Evolutionary conservation across 1,140 invertebrate species (phyloP).

Genomic region (Heliconius hermathena): DNA sequence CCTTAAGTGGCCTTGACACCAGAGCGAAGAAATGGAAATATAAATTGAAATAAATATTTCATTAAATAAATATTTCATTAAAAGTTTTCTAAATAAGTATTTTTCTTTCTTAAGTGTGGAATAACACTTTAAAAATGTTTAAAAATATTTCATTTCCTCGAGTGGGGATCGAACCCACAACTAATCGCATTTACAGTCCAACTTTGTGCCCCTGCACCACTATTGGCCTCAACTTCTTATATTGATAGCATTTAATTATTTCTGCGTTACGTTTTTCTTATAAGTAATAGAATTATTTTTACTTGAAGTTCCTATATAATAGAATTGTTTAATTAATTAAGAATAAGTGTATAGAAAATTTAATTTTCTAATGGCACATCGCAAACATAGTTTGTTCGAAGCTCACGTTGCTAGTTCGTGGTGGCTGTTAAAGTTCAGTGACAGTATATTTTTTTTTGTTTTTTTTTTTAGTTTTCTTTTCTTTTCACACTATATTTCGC

Average conservation of each 20-base stretch:
- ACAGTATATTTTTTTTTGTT: background rate
- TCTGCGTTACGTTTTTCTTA: background rate
- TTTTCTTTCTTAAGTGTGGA: too few relatives aligned
- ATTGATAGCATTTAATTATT: too few relatives aligned
- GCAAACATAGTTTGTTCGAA: background rate
- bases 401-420: background rate
- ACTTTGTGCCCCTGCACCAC: background rate
- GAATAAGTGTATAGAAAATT: slow-evolving; percentile 8
- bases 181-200: background rate
- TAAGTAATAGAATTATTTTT: background rate
- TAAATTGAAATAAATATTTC: too few relatives aligned
- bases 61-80: too few relatives aligned
- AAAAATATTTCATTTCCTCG: too few relatives aligned
- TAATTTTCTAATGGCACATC: slow-evolving; percentile 26
- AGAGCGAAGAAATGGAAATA: too few relatives aligned
- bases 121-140: too few relatives aligned
- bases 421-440: background rate
- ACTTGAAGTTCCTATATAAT: background rate
- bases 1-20: too few relatives aligned
- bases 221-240: too few relatives aligned
- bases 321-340: slow-evolving; percentile 8
- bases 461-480: background rate
- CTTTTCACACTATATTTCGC: too few relatives aligned
- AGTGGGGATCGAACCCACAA: too few relatives aligned
- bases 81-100: too few relatives aligned